Conservation (phyloP, 2,888 invertebrate genomes). For the Nowickia ferox region DNA sequence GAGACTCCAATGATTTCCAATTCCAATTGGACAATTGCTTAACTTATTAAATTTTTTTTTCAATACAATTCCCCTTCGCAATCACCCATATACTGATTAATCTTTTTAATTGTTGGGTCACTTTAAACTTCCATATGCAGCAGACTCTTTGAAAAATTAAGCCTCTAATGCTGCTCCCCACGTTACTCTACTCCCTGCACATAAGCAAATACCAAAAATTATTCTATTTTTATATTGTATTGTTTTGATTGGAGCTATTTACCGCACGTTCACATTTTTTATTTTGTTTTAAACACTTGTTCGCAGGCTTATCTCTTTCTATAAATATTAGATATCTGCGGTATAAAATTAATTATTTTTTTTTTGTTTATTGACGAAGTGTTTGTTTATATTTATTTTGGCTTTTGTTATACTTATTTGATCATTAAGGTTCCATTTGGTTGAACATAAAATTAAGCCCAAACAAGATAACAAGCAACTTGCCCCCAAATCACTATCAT, state of each 20-base stretch:
- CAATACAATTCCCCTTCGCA: no score
- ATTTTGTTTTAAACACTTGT: constrained; percentile 64
- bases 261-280: constrained; percentile 43
- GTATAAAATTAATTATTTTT: neutral
- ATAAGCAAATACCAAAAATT: neutral
- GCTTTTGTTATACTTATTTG: constrained; percentile 54
- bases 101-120: no score
- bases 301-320: constrained; percentile 46
- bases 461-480: neutral
- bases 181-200: neutral
- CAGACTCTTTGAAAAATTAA: neutral
- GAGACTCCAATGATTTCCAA: no score
- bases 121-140: no score
- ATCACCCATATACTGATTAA: no score
- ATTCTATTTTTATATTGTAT: neutral
- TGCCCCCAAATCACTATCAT: neutral
- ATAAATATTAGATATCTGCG: constrained; percentile 10
- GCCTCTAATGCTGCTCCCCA: constrained; percentile 5
- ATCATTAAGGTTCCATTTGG: constrained; percentile 64
- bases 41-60: no score
- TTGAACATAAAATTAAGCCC: constrained; percentile 15
- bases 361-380: constrained; percentile 38
- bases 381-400: constrained; percentile 63
- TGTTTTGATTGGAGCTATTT: constrained; percentile 47
- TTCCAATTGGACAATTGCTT: no score